Percentiles rank a stretch among this genome's conserved stretches.
These are phyloP conservation scores for Penaeus vannamei DNA, from an alignment of 1,140 invertebrate species.

Conservation along the genomic window DNA sequence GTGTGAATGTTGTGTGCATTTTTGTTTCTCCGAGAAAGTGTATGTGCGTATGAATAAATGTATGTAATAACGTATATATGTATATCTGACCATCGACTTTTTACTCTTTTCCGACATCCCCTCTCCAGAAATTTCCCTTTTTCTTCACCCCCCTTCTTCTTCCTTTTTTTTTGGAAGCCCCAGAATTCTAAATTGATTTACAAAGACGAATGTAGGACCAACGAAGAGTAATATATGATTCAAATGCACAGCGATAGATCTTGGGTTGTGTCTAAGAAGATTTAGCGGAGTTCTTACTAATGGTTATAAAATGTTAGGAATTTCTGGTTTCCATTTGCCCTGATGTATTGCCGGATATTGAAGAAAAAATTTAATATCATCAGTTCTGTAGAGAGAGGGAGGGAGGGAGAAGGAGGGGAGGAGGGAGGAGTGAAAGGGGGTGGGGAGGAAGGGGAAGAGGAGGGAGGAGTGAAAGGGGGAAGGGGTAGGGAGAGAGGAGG, in stretches of 20 bases:
- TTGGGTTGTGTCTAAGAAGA: slow-evolving; percentile 62
- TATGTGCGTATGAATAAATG: background rate
- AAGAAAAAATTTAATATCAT: slow-evolving; percentile 54
- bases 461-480: background rate
- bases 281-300: slow-evolving; percentile 63
- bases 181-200: slow-evolving; percentile 65
- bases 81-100: background rate
- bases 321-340: slow-evolving; percentile 63
- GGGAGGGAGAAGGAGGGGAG: background rate
- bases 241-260: slow-evolving; percentile 63
- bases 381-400: background rate
- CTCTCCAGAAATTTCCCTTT: background rate
- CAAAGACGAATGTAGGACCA: slow-evolving; percentile 55
- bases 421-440: background rate
- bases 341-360: slow-evolving; percentile 62
- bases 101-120: slow-evolving; percentile 1
- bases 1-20: background rate
- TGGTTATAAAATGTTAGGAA: slow-evolving; percentile 66
- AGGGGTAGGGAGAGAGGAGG: too few species aligned
- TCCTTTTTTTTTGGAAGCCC: slow-evolving; percentile 26
- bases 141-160: slow-evolving; percentile 25
- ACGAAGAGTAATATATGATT: slow-evolving; percentile 60
- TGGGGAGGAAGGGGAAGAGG: background rate
- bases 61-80: too few species aligned
- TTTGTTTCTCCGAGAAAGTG: background rate